Evolutionary conservation across 2,797 vertebrate genomes (phyloP).

Genomic region (Pseudomugil gertrudae): DNA sequence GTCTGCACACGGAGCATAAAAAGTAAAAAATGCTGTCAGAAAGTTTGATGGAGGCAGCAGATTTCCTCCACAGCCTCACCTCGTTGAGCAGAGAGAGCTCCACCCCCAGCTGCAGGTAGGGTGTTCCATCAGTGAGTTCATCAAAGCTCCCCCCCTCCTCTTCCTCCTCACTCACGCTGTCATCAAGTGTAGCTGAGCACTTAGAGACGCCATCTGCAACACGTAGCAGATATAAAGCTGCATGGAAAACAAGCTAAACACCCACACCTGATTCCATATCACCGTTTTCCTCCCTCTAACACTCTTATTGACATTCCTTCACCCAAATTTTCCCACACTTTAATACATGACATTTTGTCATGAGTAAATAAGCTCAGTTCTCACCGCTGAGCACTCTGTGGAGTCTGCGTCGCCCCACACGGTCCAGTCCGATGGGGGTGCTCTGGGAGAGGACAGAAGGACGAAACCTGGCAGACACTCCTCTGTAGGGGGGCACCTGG

Average conservation of each 20-base stretch:
- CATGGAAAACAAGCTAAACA: not conserved
- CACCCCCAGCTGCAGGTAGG: constrained; percentile 91
- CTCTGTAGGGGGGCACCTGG: constrained; percentile 93
- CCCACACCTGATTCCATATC: constrained; percentile 22
- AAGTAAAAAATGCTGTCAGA: no score
- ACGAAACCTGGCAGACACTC: constrained; percentile 90
- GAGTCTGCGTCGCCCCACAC: constrained; percentile 85
- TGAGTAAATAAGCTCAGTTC: constrained; percentile 41
- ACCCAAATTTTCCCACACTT: constrained; percentile 37
- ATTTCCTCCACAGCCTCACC: constrained; percentile 76
- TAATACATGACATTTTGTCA: constrained; percentile 10
- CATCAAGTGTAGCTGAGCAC: constrained; percentile 85
- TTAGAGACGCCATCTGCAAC: constrained; percentile 86
- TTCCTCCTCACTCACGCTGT: constrained; percentile 96
- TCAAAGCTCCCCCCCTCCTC: constrained; percentile 96
- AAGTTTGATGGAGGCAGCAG: constrained; percentile 29
- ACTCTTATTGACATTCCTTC: constrained; percentile 52
- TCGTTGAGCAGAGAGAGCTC: constrained; percentile 93
- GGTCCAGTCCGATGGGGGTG: constrained; percentile 95
- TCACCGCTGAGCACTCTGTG: constrained; percentile 84
- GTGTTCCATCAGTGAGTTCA: constrained; percentile 88
- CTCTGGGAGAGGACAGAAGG: constrained; percentile 93
- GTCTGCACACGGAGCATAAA: constrained; percentile 18
- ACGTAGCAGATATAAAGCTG: constrained; percentile 43
- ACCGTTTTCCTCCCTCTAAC: constrained; percentile 34